Evolutionary conservation across 2,113 vertebrate genomes (phyloP).

Genomic region (Nematolebias whitei): DNA sequence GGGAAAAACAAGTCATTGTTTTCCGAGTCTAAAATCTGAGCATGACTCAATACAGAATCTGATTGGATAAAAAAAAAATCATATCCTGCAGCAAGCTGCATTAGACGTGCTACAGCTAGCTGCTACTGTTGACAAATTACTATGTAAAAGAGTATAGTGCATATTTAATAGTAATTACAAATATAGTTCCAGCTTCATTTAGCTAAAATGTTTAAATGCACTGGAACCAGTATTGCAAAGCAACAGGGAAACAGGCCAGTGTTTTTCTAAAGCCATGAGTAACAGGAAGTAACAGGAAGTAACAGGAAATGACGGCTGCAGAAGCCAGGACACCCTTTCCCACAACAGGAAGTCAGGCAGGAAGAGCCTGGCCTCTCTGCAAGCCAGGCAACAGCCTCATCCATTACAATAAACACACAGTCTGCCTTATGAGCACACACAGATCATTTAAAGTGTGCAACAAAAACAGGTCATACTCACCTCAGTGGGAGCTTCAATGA

Average conservation of each 20-base stretch:
- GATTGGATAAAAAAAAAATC: too few relatives aligned
- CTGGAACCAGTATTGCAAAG: not conserved
- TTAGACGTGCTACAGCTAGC: too few relatives aligned
- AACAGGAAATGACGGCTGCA: conserved; percentile 65
- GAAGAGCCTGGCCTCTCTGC: conserved; percentile 69
- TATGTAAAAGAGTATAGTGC: too few relatives aligned
- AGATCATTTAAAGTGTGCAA: conserved; percentile 16
- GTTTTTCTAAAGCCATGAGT: conserved; percentile 59
- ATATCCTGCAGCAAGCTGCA: too few relatives aligned
- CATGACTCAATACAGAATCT: too few relatives aligned
- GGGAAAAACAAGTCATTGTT: not conserved
- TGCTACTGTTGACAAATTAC: too few relatives aligned
- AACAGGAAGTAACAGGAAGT: conserved; percentile 72
- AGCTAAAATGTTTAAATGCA: not conserved
- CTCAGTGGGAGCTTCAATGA: conserved; percentile 90
- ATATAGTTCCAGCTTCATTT: conserved; percentile 2
- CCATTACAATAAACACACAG: conserved; percentile 24
- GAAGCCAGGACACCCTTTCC: conserved; percentile 59
- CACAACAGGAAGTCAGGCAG: conserved; percentile 82
- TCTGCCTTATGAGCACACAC: not conserved
- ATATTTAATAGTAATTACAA: not conserved
- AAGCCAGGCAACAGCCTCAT: conserved; percentile 32
- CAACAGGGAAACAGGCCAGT: conserved; percentile 22
- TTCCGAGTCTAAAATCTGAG: not conserved
- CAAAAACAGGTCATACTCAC: conserved; percentile 71